Evolutionary conservation across 2,113 vertebrate genomes (phyloP), one percentile per base, ranked within the genome.

Genomic region (Odocoileus virginianus): DNA sequence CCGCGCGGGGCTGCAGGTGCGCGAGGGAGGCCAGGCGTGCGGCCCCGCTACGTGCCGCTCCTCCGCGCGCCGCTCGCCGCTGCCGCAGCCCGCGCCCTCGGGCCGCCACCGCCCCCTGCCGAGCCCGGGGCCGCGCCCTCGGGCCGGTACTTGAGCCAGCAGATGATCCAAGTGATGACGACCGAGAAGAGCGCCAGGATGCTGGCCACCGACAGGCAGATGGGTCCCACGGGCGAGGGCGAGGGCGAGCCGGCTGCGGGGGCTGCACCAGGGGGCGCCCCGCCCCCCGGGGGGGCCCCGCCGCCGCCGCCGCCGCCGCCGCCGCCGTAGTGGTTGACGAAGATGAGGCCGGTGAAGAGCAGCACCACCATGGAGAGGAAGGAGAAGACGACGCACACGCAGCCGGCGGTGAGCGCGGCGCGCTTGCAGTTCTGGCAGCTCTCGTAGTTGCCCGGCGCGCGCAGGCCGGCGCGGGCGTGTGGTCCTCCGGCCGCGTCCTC

Each of bases 101-200:
- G 60, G 71, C 97, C 45, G 76, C 92, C 85, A 97, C 91, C 98
- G 98, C 21, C 98, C 97, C 98, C 99, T 96, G 96, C 98, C 11
- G 97, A 96, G 98, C 97, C 97, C 16, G 91, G 89, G 10, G 97
- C 97, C 43, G 94, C 96, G 3, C 98, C 97, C 50, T 99, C 99
- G n/a, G 99, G 99, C 98, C 99, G 98, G 97, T 99, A 99, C 98
- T 99, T 99, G 91, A 99, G 99, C 99, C 99, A 99, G 98, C 99
- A 99, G 98, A 99, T 99, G 94, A 99, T 98, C 99, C 99, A 99
- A 23, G 99, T 99, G 98, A 99, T 99, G 28, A 99, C 99, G 95
- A 99, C 99, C 0, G 99, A 99, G 98, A 99, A 99, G 98, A 99
- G 99, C 89, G 99, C 99, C 86, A 99, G 98, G 98, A 99, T 99